Evolutionary conservation across 1,140 invertebrate species (phyloP), one percentile per base, ranked within the genome.

Genomic region (Alviniconcha marisindica): DNA sequence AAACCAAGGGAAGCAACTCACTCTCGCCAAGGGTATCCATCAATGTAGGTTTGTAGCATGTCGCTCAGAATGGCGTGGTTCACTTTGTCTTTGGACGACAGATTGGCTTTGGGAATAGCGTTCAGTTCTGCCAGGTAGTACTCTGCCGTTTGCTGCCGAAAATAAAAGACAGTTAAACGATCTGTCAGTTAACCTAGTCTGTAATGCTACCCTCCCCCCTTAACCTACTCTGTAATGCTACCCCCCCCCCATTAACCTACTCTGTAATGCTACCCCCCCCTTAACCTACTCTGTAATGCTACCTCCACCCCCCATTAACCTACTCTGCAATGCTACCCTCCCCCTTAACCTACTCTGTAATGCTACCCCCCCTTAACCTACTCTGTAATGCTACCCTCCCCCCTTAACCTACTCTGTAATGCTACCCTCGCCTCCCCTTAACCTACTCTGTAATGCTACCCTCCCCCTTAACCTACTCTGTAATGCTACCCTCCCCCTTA

Each of bases 41-140:
- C 85, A 5, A 88, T 79, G 51, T 86, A 90, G 1, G 85, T 89
- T 24, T 85, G 66, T 24, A 90, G 83, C 42, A 86, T 86, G 54
- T 90, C 88, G 42, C 88, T 86, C 1, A 90, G 73, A 48, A 90
- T 89, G 33, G 84, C 81, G 81, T 84, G 88, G 66, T 90, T 86
- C 21, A 88, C 77, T 74, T 85, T 71, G 54, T 87, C 87, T 1
- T 81, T 42, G 24, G 81, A 73, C 48, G 82, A 71, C 66, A 90
- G 77, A 36, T 71, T 40, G 3, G 36, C 38, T n/a, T 54, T 14
- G 3, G 83, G 36, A 24, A 90, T 84, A 10, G 63, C 60, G 18
- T 83, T 36, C 2, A 90, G 71, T 74, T 83, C 77, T 0, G 24
- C 38, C 15, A 83, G 54, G 73, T 87, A 88, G 42, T 48, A 80